A percentile compares a stretch with the other conserved stretches of the same genome.
These are phyloP conservation scores for Pelvicachromis taeniatus DNA, from an alignment of 2,113 vertebrate species.

Conservation along the genomic window DNA sequence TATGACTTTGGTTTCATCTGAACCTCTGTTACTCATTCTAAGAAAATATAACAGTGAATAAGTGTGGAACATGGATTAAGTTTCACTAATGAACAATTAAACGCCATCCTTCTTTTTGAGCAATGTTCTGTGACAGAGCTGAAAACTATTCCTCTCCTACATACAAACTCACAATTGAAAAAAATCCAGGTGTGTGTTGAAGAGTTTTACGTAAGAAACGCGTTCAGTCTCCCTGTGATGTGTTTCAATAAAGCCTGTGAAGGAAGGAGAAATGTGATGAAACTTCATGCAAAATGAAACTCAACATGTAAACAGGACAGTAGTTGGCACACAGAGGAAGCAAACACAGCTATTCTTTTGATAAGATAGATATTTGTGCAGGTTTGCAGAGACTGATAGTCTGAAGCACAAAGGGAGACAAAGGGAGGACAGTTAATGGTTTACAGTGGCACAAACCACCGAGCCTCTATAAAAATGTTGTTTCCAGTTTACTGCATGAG, in stretches of 20 bases:
- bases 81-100: not conserved
- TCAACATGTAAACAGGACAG: not conserved
- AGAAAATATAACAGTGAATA: not conserved
- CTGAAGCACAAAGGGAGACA: not conserved
- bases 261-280: not conserved
- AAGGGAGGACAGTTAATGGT: not conserved
- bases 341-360: not conserved
- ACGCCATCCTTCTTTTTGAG: not conserved
- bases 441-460: not conserved
- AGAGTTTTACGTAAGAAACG: rapidly evolving
- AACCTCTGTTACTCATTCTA: not conserved
- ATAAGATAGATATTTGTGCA: not conserved
- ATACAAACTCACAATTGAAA: not conserved
- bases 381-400: not conserved
- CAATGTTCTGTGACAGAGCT: not conserved
- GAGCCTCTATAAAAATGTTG: not conserved
- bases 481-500: not conserved
- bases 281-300: not conserved
- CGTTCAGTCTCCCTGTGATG: not conserved
- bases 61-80: not conserved
- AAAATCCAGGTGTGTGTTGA: not conserved
- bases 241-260: not conserved
- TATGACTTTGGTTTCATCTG: not conserved
- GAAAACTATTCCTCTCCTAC: not conserved
- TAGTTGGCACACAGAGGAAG: not conserved